Evolutionary conservation across 2,113 vertebrate species (phyloP).

Genomic region (Cathartes aura): DNA sequence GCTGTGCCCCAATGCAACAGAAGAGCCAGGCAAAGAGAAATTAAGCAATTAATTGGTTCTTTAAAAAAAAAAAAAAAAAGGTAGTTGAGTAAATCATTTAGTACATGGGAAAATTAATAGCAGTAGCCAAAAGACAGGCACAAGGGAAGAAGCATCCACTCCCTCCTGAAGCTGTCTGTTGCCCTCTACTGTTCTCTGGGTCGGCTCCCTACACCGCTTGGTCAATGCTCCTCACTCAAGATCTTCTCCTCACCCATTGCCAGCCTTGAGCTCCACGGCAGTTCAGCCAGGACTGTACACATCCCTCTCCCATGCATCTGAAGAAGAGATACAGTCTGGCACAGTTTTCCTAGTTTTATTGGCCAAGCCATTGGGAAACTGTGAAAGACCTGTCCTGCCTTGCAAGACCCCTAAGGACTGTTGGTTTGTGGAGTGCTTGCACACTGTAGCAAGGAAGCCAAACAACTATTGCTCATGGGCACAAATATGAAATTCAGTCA

Average conservation of each 20-base stretch:
- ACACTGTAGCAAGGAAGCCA: not conserved
- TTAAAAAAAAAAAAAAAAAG: not conserved
- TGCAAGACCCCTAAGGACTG: not conserved
- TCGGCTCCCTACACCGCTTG: not conserved
- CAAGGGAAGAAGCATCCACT: not conserved
- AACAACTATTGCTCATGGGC: not conserved
- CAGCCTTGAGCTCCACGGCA: not conserved
- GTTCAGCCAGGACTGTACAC: not conserved
- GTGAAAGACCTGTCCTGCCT: not conserved
- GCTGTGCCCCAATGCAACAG: conserved; percentile 36
- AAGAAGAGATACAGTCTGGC: not conserved
- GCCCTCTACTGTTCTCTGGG: conserved; percentile 1
- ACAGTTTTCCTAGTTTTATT: not conserved
- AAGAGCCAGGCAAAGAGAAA: conserved; percentile 47
- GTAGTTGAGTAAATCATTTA: not conserved
- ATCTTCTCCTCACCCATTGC: not conserved
- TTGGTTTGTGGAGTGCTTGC: not conserved
- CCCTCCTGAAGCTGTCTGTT: not conserved
- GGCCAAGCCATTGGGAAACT: not conserved
- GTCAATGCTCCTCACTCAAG: not conserved
- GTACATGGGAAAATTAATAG: not conserved
- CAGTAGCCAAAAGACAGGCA: not conserved
- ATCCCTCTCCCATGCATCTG: not conserved
- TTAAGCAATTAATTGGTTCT: conserved; percentile 59
- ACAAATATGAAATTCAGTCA: not conserved